These are phyloP conservation scores for Huso huso DNA, from an alignment of 2,797 vertebrate species.

Conservation along the genomic window DNA sequence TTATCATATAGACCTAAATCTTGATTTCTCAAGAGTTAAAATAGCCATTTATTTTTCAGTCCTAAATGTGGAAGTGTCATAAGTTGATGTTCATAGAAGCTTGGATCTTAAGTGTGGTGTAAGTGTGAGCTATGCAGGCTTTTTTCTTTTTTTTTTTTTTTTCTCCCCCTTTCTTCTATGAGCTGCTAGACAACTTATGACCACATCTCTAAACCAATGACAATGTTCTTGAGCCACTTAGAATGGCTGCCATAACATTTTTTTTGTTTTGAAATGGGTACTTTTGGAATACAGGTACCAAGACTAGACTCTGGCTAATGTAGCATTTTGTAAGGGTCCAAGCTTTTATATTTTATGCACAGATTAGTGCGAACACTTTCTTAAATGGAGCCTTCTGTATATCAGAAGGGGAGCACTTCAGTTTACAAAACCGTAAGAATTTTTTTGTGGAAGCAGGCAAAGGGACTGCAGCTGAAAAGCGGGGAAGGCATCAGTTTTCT, in stretches of 20 bases:
- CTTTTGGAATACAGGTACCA: conserved; percentile 74
- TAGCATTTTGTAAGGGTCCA: conserved; percentile 66
- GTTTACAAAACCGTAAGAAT: conserved; percentile 56
- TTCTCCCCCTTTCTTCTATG: conserved; percentile 42
- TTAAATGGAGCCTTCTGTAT: conserved; percentile 53
- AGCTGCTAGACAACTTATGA: conserved; percentile 49
- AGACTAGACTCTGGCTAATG: conserved; percentile 64
- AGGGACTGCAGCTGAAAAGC: conserved; percentile 39
- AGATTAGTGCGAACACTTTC: conserved; percentile 51
- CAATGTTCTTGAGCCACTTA: conserved; percentile 63
- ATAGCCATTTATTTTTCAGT: conserved; percentile 83
- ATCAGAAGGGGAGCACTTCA: conserved; percentile 64
- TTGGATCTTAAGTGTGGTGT: conserved; percentile 72
- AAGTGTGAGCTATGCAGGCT: conserved; percentile 76
- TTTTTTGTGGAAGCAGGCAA: conserved; percentile 54
- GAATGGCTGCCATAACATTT: conserved; percentile 68
- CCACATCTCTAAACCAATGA: conserved; percentile 67
- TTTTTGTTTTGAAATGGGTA: conserved; percentile 66
- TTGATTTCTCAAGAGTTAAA: conserved; percentile 99
- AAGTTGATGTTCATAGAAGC: conserved; percentile 60
- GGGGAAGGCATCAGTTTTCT: conserved; percentile 29
- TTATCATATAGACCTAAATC: conserved; percentile 97
- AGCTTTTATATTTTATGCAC: conserved; percentile 68
- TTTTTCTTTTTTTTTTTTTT: neutral
- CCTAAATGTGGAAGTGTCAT: conserved; percentile 74